phyloP scores from a whole-genome alignment of 2,113 vertebrate species.

The Solea solea region DNA sequence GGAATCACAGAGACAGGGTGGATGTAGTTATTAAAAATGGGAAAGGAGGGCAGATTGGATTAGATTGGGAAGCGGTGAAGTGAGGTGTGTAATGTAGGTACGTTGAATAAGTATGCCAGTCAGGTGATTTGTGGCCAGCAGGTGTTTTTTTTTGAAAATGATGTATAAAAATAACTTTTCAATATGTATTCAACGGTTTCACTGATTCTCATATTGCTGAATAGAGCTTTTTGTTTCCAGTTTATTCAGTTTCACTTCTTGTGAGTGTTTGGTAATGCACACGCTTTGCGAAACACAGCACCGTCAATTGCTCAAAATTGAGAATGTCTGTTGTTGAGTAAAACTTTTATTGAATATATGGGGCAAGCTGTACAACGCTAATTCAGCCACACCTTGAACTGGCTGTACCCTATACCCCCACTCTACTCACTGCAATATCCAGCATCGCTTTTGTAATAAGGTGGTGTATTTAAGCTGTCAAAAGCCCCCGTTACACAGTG shows the following conservation, averaged over 20 bases:
- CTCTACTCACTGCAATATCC: conserved; percentile 18
- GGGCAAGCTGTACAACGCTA: conserved; percentile 11
- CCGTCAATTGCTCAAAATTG: not conserved
- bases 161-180: not conserved
- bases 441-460: conserved; percentile 29
- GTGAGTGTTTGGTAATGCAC: conserved; percentile 26
- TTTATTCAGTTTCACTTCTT: conserved; percentile 53
- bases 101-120: conserved; percentile 12
- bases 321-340: not conserved
- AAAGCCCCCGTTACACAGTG: conserved; percentile 13
- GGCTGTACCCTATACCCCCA: conserved; percentile 1
- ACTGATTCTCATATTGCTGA: conserved; percentile 2
- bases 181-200: conserved; percentile 7
- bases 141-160: not conserved
- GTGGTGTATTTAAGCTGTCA: conserved; percentile 40
- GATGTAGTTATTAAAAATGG: conserved; percentile 36
- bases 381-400: not conserved
- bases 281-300: not conserved
- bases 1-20: conserved; percentile 28
- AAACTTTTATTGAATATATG: conserved; percentile 8
- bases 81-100: conserved; percentile 33
- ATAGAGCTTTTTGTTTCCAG: not conserved
- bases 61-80: conserved; percentile 28
- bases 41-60: conserved; percentile 35
- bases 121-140: not conserved